Evolutionary conservation across 2,888 invertebrate genomes (phyloP).

Genomic region (Digitonthophagus gazella): DNA sequence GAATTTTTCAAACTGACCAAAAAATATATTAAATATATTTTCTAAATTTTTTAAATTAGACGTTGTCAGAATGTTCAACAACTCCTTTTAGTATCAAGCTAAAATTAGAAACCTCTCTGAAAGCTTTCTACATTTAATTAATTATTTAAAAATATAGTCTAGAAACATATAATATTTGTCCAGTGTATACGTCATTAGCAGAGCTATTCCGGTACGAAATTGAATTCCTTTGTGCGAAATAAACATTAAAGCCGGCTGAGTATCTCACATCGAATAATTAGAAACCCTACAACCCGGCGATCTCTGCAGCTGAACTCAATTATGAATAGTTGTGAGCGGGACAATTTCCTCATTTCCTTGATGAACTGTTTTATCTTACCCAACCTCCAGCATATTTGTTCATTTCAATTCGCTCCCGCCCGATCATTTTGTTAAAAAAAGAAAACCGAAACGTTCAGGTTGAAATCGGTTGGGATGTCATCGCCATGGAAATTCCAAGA

Average conservation of each 20-base stretch:
- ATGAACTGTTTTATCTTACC: not conserved
- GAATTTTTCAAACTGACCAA: too few species aligned
- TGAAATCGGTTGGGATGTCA: not conserved
- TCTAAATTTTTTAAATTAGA: too few species aligned
- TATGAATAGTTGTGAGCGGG: not conserved
- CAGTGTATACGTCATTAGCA: too few species aligned
- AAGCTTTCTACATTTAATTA: too few species aligned
- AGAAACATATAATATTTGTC: too few species aligned
- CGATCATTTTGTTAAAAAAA: not conserved
- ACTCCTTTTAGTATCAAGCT: too few species aligned
- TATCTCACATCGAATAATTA: not conserved
- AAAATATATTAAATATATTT: too few species aligned
- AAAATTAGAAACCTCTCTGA: too few species aligned
- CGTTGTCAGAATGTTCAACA: too few species aligned
- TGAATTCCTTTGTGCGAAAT: not conserved
- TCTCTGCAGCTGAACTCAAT: not conserved
- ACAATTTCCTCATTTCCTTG: not conserved
- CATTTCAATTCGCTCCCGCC: not conserved
- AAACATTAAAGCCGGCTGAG: not conserved
- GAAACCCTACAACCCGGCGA: not conserved
- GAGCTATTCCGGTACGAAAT: too few species aligned
- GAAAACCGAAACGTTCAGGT: not conserved
- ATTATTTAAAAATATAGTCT: too few species aligned
- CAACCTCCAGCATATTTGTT: not conserved
- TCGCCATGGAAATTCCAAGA: not conserved